Percentiles rank a stretch among this genome's conserved stretches.
Conservation (phyloP, 2,113 vertebrate genomes). For the Lampris incognitus region DNA sequence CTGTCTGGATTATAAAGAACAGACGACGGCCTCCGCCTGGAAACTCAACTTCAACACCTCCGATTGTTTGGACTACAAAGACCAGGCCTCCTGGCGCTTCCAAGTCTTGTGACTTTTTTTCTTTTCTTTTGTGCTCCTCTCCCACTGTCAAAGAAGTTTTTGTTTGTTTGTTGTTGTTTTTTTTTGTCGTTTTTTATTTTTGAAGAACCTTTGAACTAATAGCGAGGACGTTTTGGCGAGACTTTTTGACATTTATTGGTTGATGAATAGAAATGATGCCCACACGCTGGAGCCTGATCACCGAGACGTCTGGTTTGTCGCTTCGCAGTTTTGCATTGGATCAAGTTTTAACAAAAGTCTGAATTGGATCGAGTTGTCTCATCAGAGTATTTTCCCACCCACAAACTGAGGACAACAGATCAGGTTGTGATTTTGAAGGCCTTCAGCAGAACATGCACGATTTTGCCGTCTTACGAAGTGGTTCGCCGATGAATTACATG, state of each 20-base stretch:
- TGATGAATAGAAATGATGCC: constrained; percentile 21
- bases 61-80: constrained; percentile 99
- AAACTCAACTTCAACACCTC: constrained; percentile 98
- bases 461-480: background rate
- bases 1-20: constrained; percentile 98
- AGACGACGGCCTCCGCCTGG: constrained; percentile 87
- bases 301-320: background rate
- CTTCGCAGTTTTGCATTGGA: background rate
- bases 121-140: constrained; percentile 15
- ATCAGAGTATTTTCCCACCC: constrained; percentile 71
- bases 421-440: constrained; percentile 9
- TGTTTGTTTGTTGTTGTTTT: constrained; percentile 34
- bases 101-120: constrained; percentile 90
- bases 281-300: background rate
- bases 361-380: constrained; percentile 1
- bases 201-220: constrained; percentile 51
- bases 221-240: constrained; percentile 51
- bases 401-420: constrained; percentile 32
- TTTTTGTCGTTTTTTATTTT: constrained; percentile 18
- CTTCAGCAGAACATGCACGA: constrained; percentile 17
- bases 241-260: constrained; percentile 45
- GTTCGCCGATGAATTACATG: constrained; percentile 15
- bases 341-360: background rate
- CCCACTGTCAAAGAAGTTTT: constrained; percentile 25
- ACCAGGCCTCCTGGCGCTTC: constrained; percentile 97